Percentiles rank a stretch among this genome's conserved stretches.
These are phyloP conservation scores for Burhinus bistriatus DNA, from an alignment of 2,113 vertebrate species.

Conservation along the genomic window DNA sequence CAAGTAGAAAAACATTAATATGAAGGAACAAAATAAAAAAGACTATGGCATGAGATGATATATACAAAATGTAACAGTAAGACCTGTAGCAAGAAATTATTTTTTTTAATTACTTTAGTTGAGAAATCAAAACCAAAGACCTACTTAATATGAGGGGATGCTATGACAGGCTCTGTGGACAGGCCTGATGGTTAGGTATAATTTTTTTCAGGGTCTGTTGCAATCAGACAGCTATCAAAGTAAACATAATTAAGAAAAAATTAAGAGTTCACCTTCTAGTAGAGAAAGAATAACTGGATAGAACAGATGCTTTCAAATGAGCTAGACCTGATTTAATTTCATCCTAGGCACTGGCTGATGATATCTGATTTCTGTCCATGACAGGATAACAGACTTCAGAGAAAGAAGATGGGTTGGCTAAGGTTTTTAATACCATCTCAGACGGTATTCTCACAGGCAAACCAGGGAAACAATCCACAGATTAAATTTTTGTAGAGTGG, in stretches of 20 bases:
- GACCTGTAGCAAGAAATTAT: not conserved
- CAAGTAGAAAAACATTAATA: not conserved
- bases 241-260: not conserved
- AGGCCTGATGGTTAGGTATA: not conserved
- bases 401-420: not conserved
- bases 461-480: not conserved
- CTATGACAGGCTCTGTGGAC: not conserved
- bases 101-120: not conserved
- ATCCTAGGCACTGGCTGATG: not conserved
- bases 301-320: not conserved
- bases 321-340: not conserved
- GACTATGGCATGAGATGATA: not conserved
- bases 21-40: not conserved
- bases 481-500: not conserved
- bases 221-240: not conserved
- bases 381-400: not conserved
- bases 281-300: not conserved
- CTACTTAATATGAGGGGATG: not conserved
- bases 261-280: not conserved
- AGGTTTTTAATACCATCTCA: not conserved
- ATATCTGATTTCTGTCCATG: not conserved
- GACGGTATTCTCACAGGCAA: not conserved
- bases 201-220: not conserved
- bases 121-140: not conserved
- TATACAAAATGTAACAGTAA: not conserved